Evolutionary conservation across 2,113 vertebrate species (phyloP).

Genomic region (Brachypodius melanocephalos): DNA sequence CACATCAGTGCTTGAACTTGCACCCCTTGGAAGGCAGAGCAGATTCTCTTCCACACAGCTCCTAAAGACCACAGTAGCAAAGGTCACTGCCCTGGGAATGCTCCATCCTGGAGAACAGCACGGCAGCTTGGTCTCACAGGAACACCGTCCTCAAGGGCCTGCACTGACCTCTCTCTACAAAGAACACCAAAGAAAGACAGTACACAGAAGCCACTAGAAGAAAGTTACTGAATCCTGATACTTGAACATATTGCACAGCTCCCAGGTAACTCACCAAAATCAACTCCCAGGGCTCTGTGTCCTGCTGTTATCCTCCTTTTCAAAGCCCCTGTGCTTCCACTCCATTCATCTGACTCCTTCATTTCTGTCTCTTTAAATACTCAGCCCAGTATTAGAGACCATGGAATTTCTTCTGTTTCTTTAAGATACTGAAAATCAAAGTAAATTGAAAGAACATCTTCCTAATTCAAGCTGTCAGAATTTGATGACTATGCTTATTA

Average conservation of each 20-base stretch:
- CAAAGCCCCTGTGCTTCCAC: background rate
- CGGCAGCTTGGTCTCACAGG: background rate
- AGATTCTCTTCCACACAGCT: background rate
- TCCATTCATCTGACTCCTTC: background rate
- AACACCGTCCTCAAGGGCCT: background rate
- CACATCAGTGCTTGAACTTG: background rate
- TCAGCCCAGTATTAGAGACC: background rate
- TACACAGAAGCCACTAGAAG: background rate
- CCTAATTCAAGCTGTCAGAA: constrained; percentile 7
- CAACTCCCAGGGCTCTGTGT: background rate
- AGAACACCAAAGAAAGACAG: background rate
- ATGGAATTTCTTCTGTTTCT: background rate
- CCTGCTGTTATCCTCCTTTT: background rate
- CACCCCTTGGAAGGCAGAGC: background rate
- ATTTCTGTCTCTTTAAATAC: background rate
- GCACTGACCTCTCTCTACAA: background rate
- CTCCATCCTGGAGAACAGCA: background rate
- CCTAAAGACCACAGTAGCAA: background rate
- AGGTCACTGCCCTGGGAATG: background rate
- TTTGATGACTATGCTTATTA: constrained; percentile 19
- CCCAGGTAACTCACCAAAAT: background rate
- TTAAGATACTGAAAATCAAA: constrained; percentile 14
- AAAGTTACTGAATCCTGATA: background rate
- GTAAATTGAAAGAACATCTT: background rate
- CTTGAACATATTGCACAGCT: background rate